Base-by-base conservation (phyloP, 1,140 invertebrate species). In the Pogonomyrmex barbatus region DNA sequence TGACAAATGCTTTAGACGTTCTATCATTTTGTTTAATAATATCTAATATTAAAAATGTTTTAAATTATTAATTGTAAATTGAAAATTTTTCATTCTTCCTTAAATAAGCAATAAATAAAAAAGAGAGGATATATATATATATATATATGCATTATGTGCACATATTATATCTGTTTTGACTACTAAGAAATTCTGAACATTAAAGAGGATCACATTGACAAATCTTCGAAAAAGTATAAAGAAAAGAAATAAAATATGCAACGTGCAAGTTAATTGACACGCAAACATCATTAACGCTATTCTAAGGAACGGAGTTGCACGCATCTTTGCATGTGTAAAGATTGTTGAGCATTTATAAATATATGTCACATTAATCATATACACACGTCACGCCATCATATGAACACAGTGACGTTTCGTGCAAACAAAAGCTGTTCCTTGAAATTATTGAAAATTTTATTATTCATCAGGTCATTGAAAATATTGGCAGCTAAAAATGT, bases 391-490 rank as follows among this genome's bases (percentile, higher is more conserved):
- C 24, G 24, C 24, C 24, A 73, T 12, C 12, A 39, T 76, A 12
- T 30, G 47, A 36, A 70, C 6, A 9, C 17, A n/a, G 67, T 81
- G 47, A 70, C 45, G 12, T 81, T 68, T 52, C 24, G 33, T 42
- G 33, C 9, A 81, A 42, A 36, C n/a, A 17, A 36, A 70, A 70
- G 24, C 12, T 42, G 50, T 56, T 81, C 67, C 65, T 56, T 36
- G 50, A 30, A 81, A 81, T 56, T 42, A 5, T 56, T 56, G 42
- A 81, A 45, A 58, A 58, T 70, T 45, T 81, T 8, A 58, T 58
- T 71, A 47, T 47, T 71, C 17, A n/a, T 24, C n/a, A 56, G 1
- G 30, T 70, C 52, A 56, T 45, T 12, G 12, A 82, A 82, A 82
- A 58, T 82, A 82, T 82, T 71, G 52, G 47, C 65, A 58, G 2